Evolutionary conservation across 2,113 vertebrate species (phyloP), one percentile per base, ranked within the genome.

Genomic region (Tragulus kanchil): DNA sequence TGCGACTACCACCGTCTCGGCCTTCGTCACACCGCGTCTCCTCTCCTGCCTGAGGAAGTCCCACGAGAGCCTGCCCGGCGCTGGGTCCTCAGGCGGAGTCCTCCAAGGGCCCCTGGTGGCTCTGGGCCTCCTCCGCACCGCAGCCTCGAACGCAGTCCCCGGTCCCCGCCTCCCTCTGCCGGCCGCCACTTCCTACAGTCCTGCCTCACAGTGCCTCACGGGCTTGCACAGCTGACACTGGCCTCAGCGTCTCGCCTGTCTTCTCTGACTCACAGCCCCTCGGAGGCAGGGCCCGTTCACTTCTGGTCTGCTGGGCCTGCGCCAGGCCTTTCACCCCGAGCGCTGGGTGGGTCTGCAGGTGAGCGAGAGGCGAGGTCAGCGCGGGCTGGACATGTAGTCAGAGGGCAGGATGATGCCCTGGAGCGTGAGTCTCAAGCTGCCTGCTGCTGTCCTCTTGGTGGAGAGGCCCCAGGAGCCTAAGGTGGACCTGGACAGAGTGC

Each of bases 321-420:
- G 73, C 54, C 45, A 25, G 36, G 58, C 28, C 50, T 8, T 21
- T 1, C 2, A 31, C 48, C 84, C 48, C 3, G 5, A 26, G 4
- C 3, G 4, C 5, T 0, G 31, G n/a, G 0, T 11, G 4, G 77
- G 71, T 11, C 45, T 9, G 45, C 2, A 12, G 31, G 50, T 79
- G 77, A 26, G 25, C 1, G 59, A 54, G 31, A 62, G 16, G 8
- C 23, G 19, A 23, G 75, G 85, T 14, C n/a, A 17, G 42, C 14
- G 31, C 0, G 52, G 64, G 17, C 59, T 13, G 83, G 15, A 52
- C 67, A 85, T 83, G 1, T 3, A 11, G 25, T 54, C 48, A 19
- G 54, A n/a, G 14, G 13, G 77, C 21, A 15, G 23, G 50, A n/a
- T 3, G 3, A 2, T 6, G 54, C 42, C 26, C 69, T 2, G 12